Percentiles rank a stretch among this genome's conserved stretches.
phyloP scores from a whole-genome alignment of 2,888 invertebrate genomes.

The Listrodromus nycthemerus region DNA sequence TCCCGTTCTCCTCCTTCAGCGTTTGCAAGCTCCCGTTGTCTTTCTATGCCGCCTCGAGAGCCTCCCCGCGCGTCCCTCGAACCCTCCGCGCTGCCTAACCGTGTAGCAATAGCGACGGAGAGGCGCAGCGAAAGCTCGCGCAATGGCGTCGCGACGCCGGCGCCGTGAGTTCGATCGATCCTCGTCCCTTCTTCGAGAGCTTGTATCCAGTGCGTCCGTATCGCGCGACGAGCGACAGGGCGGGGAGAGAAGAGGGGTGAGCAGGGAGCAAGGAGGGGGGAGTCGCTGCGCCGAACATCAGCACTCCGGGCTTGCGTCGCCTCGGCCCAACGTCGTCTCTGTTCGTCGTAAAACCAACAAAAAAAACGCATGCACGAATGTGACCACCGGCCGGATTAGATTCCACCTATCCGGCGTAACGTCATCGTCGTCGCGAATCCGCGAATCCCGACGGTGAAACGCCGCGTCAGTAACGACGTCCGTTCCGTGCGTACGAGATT shows the following conservation, averaged over 20 bases:
- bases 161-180: slow-evolving; percentile 82
- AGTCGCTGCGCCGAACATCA: slow-evolving; percentile 27
- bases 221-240: slow-evolving; percentile 21
- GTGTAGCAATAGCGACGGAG: not conserved
- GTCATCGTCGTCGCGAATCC: slow-evolving; percentile 40
- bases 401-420: slow-evolving; percentile 41
- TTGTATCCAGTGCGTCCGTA: slow-evolving; percentile 60
- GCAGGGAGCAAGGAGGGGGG: not conserved
- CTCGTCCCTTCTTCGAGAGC: slow-evolving; percentile 61
- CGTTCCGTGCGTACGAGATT: not conserved
- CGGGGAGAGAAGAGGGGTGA: not conserved
- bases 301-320: slow-evolving; percentile 42
- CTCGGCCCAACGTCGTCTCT: slow-evolving; percentile 36
- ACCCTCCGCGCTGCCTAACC: not conserved
- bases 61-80: slow-evolving; percentile 12
- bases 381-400: slow-evolving; percentile 59
- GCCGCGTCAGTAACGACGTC: slow-evolving; percentile 11
- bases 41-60: slow-evolving; percentile 28
- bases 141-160: slow-evolving; percentile 81
- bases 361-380: slow-evolving; percentile 53
- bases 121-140: slow-evolving; percentile 68
- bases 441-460: slow-evolving; percentile 1
- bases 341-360: not conserved
- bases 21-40: slow-evolving; percentile 17
- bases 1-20: slow-evolving; percentile 20